Percentiles rank a stretch among this genome's conserved stretches.
These are phyloP conservation scores for Anguilla rostrata DNA, from an alignment of 2,113 vertebrate species.

Conservation along the genomic window DNA sequence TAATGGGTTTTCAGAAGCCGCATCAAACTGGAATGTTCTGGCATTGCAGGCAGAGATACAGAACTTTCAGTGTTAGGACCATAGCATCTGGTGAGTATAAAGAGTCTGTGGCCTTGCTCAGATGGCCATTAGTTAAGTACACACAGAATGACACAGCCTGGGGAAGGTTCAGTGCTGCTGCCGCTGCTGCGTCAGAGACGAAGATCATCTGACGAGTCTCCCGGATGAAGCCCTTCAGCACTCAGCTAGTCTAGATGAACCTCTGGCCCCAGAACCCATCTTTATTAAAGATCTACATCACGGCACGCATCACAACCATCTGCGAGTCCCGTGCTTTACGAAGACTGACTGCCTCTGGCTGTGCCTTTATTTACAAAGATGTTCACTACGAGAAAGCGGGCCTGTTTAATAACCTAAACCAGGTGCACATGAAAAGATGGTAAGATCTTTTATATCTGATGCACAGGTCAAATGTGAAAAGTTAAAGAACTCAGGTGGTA, in stretches of 20 bases:
- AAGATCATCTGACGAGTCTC: background rate
- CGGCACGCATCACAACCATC: background rate
- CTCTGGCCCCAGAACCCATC: background rate
- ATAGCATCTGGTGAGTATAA: too few species aligned
- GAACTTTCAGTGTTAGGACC: too few species aligned
- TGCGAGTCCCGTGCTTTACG: background rate
- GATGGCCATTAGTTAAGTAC: background rate
- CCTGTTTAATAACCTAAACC: background rate
- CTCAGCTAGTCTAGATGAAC: background rate
- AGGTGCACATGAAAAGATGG: slow-evolving; percentile 1
- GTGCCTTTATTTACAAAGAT: background rate
- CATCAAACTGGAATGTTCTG: too few species aligned
- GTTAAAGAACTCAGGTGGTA: background rate
- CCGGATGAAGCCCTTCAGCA: background rate
- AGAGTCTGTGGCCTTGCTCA: too few species aligned
- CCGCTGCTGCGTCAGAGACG: background rate
- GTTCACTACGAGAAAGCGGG: background rate
- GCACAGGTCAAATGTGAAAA: background rate
- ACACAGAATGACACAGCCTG: background rate
- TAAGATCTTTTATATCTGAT: background rate
- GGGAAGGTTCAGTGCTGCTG: background rate
- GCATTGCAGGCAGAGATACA: too few species aligned
- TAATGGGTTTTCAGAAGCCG: too few species aligned
- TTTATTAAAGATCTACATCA: slow-evolving; percentile 5
- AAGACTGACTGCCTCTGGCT: background rate